Evolutionary conservation across 2,113 vertebrate species (phyloP), one percentile per base, ranked within the genome.

Genomic region (Corvus cornix): DNA sequence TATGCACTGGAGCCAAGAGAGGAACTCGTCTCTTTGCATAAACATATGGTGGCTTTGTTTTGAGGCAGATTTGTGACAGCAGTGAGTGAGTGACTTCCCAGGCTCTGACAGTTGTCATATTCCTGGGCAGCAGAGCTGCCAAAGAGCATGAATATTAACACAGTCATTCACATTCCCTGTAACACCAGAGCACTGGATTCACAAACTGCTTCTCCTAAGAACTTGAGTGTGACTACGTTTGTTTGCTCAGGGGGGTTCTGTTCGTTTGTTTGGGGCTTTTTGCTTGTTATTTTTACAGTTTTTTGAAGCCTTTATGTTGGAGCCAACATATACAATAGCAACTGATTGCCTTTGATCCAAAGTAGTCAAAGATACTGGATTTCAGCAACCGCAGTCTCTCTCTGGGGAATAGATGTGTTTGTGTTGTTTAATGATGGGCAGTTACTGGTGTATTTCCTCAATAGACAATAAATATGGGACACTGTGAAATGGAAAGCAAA

Each of bases 11-110:
- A 94, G 94, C 84, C 94, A 91, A 85, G 87, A 94, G 46, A 96
- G 28, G 72, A 91, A 85, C 93, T 93, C 53, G 41, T 91, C 43
- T 87, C 78, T 82, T 76, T 93, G 58, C 67, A 91, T 93, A 91
- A 96, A 91, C 93, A 94, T 91, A 93, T 94, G 91, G 91, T 58
- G 75, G 91, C 90, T 96, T 96, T 95, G 87, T 90, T 87, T 91
- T 24, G 46, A 91, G 78, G 84, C 74, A 94, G 67, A 66, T 95
- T 70, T 88, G 84, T 89, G 78, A 87, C 91, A 94, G 78, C 13
- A 94, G 67, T 51, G 78, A 95, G 84, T 85, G 93, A 96, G 53
- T 74, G 93, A 91, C 82, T 96, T 94, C 86, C 70, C 78, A 94
- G 82, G 74, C 78, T 95, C 75, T 96, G 89, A 89, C 93, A 91